Evolutionary conservation across 2,888 invertebrate species (phyloP), one percentile per base, ranked within the genome.

Genomic region (Heteropelma amictum): DNA sequence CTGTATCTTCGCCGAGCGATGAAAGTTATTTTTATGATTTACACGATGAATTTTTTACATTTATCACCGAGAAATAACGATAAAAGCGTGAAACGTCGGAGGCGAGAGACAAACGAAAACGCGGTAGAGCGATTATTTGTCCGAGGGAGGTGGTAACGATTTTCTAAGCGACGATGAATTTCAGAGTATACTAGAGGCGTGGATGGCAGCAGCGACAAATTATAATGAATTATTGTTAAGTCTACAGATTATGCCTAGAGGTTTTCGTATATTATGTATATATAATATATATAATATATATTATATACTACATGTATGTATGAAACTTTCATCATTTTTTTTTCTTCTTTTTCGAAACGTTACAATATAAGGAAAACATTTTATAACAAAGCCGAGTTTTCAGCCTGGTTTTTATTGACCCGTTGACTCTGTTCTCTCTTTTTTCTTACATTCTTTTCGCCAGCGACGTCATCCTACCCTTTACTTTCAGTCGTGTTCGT

Each of bases 311-410:
- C 85, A 83, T 82, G 85, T 87, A 82, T 86, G 28, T 23, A 61
- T 47, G 42, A 86, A 87, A 85, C 82, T 84, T 79, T 80, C 81
- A 84, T 86, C 83, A 85, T 87, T 21, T 60, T 63, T 70, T 68
- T 63, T 58, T 71, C 54, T 69, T 60, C 49, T 54, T 70, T 70
- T 87, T 85, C 85, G 78, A 86, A 85, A 86, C 81, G 84, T 87
- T 87, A 88, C 80, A 87, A 88, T 87, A 88, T 87, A 87, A 87
- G 87, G 81, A 87, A 53, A 86, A 86, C 86, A 86, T 87, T 88
- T 88, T 88, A 86, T 87, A 88, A 87, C 84, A 85, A 79, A 77
- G 35, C 49, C 21, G 21, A 6, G 4, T 23, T 10, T 3, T 3
- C n/a, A 47, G 12, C 5, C 6, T 12, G 17, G 30, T n/a, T 10